Conservation (phyloP, 2,797 vertebrate species). For the Clarias laeviceps region DNA sequence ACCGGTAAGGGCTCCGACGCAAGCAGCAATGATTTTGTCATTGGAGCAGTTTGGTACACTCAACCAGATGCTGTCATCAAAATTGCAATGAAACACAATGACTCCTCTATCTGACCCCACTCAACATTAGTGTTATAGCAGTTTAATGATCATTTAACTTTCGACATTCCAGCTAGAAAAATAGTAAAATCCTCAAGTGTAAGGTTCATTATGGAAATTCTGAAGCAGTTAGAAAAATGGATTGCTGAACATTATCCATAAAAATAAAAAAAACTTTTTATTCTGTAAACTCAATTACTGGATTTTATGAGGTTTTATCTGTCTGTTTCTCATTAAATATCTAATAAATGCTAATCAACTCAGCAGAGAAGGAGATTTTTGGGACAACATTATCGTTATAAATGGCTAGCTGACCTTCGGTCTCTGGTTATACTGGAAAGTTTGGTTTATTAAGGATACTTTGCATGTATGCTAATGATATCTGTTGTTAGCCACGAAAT, state of each 20-base stretch:
- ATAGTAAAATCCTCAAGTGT: not conserved
- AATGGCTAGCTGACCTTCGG: not conserved
- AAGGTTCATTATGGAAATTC: not conserved
- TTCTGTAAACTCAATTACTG: not conserved
- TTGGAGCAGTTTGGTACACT: too few relatives aligned
- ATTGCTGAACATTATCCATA: not conserved
- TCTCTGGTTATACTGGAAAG: not conserved
- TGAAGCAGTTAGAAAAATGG: not conserved
- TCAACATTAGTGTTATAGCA: not conserved
- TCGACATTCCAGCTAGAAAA: not conserved
- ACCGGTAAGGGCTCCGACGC: conserved; percentile 71
- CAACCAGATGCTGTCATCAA: not conserved
- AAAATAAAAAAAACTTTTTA: too few relatives aligned
- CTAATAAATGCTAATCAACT: not conserved
- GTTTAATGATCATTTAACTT: not conserved
- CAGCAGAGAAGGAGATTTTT: not conserved
- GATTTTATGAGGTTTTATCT: not conserved
- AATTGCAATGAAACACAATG: not conserved
- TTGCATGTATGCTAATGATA: not conserved
- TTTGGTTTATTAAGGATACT: not conserved
- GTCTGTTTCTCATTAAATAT: not conserved
- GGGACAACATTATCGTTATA: not conserved
- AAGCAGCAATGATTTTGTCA: not conserved
- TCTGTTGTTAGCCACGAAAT: not conserved
- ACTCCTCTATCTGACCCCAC: not conserved